Base-by-base conservation (phyloP, 2,888 invertebrate genomes). In the Acrobasis consociella region DNA sequence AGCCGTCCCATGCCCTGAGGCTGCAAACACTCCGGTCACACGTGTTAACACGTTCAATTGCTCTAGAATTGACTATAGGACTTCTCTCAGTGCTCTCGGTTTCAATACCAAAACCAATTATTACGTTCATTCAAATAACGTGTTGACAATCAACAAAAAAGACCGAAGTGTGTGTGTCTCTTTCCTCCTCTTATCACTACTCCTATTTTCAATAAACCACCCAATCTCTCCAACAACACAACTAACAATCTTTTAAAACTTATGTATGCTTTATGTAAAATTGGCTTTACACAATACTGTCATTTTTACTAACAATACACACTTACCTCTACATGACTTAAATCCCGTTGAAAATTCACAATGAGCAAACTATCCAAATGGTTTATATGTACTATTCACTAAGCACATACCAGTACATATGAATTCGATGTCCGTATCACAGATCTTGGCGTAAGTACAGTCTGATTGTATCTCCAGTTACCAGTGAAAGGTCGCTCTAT, bases 371-470 rank as follows among this genome's bases (percentile, higher is more conserved):
- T 22, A 56, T 9, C 56, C 16, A 56, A 56, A 22, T 56, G 42
- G 56, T 56, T 56, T 56, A 56, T 16, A 56, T 56, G 56, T 56
- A 42, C 42, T 39, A 56, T 56, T 56, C 56, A 46, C 42, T 7
- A 17, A 42, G 46, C n/a, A 46, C n/a, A 46, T n/a, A 46, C 46
- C n/a, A 46, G 46, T 42, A 56, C 42, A 42, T 42, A 17, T 22
- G 55, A 17, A 56, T 56, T 56, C 56, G 42, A 56, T 56, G 46
- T 56, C 56, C 16, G 56, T 46, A 42, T 56, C 56, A 56, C 56
- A 56, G 56, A 56, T 56, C 56, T 56, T 56, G 56, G 56, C 56
- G 56, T 56, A n/a, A 42, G 42, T 56, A 56, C 56, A 52, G 51
- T 53, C 31, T 5, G 56, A 42, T 42, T 42, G 56, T 56, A 38